Percentiles rank a stretch among this genome's conserved stretches.
Conservation (phyloP, 2,113 vertebrate species). For the Apistogramma diplotaenia region DNA sequence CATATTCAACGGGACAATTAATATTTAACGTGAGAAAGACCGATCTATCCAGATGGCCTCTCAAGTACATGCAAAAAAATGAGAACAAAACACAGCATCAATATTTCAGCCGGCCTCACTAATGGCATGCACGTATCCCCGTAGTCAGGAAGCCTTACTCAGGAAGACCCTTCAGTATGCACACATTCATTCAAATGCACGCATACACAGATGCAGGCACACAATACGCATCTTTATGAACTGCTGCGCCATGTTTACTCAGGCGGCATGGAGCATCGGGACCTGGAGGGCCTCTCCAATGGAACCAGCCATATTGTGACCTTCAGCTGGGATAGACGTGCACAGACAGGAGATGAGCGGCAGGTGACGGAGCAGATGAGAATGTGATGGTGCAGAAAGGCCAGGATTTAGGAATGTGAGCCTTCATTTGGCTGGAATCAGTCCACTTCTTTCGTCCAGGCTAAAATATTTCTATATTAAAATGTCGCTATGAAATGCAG, state of each 20-base stretch:
- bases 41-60: slow-evolving; percentile 61
- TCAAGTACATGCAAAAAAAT: slow-evolving; percentile 58
- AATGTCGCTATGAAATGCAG: not conserved
- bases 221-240: slow-evolving; percentile 55
- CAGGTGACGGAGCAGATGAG: slow-evolving; percentile 50
- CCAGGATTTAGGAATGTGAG: slow-evolving; percentile 13
- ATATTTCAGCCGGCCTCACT: slow-evolving; percentile 62
- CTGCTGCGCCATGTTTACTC: slow-evolving; percentile 56
- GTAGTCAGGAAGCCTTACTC: slow-evolving; percentile 43
- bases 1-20: slow-evolving; percentile 58
- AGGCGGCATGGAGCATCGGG: slow-evolving; percentile 24
- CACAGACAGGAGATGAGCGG: slow-evolving; percentile 42
- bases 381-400: not conserved
- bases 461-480: not conserved
- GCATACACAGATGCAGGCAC: slow-evolving; percentile 39
- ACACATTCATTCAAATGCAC: slow-evolving; percentile 26
- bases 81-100: slow-evolving; percentile 64
- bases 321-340: slow-evolving; percentile 52
- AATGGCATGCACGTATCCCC: slow-evolving; percentile 24
- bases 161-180: slow-evolving; percentile 37
- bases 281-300: slow-evolving; percentile 38
- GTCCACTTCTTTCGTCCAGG: not conserved
- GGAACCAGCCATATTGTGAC: slow-evolving; percentile 50
- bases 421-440: not conserved
- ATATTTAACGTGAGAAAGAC: slow-evolving; percentile 69